phyloP scores from a whole-genome alignment of 2,797 vertebrate genomes.

The Adrianichthys oophorus region DNA sequence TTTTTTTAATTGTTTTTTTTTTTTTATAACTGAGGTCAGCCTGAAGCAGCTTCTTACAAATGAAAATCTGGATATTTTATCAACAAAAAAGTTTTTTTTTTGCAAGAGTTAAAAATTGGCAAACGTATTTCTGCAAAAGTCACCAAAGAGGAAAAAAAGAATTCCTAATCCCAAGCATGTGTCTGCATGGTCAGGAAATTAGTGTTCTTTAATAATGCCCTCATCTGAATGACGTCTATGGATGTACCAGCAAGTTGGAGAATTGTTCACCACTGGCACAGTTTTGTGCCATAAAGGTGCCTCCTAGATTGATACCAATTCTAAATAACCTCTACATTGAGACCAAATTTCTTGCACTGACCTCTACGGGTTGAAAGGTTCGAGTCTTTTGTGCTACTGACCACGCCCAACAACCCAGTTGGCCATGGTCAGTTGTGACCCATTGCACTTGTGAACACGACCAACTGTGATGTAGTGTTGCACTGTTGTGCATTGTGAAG shows the following conservation, averaged over 20 bases:
- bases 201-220: constrained; percentile 45
- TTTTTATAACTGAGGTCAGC: constrained; percentile 8
- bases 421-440: constrained; percentile 65
- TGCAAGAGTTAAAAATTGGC: constrained; percentile 12
- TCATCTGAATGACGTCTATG: constrained; percentile 53
- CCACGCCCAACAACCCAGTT: constrained; percentile 56
- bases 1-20: background rate
- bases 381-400: constrained; percentile 68
- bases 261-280: constrained; percentile 73
- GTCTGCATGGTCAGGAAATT: constrained; percentile 76
- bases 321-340: constrained; percentile 52
- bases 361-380: constrained; percentile 80
- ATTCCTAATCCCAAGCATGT: constrained; percentile 70
- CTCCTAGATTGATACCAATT: constrained; percentile 65
- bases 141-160: constrained; percentile 49
- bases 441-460: constrained; percentile 68
- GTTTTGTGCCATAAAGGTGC: constrained; percentile 67
- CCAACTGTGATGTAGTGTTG: constrained; percentile 59
- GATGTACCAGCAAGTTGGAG: constrained; percentile 73
- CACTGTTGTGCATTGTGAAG: constrained; percentile 67
- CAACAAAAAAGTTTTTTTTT: constrained; percentile 22
- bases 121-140: constrained; percentile 37
- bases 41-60: constrained; percentile 22
- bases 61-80: constrained; percentile 31
- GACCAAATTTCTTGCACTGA: constrained; percentile 71